phyloP scores from a whole-genome alignment of 2,113 vertebrate genomes.

The Nerophis ophidion region DNA sequence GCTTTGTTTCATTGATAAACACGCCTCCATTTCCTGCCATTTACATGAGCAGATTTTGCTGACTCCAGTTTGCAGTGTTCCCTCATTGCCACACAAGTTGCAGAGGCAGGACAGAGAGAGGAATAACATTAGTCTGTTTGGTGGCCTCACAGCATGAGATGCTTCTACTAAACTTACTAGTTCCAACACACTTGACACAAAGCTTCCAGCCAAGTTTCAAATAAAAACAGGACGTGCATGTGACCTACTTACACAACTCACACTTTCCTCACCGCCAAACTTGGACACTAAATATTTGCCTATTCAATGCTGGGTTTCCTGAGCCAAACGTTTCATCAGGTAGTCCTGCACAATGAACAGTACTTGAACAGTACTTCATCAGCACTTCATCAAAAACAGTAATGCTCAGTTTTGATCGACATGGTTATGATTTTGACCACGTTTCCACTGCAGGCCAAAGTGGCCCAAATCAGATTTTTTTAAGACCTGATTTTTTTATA shows the following conservation, averaged over 20 bases:
- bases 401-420: too few species aligned
- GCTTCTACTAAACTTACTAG: neutral
- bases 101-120: neutral
- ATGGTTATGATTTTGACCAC: too few species aligned
- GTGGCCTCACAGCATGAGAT: neutral
- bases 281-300: slow-evolving; percentile 32
- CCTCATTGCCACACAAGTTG: neutral
- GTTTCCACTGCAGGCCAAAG: too few species aligned
- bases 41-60: neutral
- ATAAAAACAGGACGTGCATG: slow-evolving; percentile 27
- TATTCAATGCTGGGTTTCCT: slow-evolving; percentile 27
- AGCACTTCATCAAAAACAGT: too few species aligned
- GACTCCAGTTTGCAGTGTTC: neutral
- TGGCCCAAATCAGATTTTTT: too few species aligned
- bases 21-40: too few species aligned
- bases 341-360: neutral
- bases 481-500: too few species aligned
- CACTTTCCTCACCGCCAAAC: slow-evolving; percentile 17
- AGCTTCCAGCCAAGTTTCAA: slow-evolving; percentile 10
- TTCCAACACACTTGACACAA: slow-evolving; percentile 7
- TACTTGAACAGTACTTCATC: too few species aligned
- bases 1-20: neutral
- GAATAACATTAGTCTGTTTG: neutral
- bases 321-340: neutral
- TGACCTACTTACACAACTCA: slow-evolving; percentile 33